Evolutionary conservation across 2,888 invertebrate species (phyloP).

Genomic region (Drosophila seclusa): DNA sequence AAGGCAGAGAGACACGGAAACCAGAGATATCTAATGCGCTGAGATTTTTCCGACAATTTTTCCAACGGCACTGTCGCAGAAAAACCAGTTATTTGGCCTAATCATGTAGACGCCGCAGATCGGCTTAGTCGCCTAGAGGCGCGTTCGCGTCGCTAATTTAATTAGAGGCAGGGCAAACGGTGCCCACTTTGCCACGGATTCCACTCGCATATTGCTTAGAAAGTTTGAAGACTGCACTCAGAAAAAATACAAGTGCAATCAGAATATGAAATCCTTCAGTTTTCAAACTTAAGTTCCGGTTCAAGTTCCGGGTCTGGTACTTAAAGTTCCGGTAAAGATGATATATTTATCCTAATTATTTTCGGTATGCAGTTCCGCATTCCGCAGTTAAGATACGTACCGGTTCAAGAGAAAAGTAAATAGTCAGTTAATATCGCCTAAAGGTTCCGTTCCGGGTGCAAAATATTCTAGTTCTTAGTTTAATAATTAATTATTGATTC

Average conservation of each 20-base stretch:
- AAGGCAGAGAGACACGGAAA: conserved; percentile 1
- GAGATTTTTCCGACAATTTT: conserved; percentile 55
- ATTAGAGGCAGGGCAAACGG: conserved; percentile 64
- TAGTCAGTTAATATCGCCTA: neutral
- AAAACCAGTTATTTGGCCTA: conserved; percentile 68
- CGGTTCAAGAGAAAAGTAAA: neutral
- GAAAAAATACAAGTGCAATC: neutral
- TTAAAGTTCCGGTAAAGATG: neutral
- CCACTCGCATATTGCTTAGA: conserved; percentile 59
- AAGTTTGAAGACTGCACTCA: conserved; percentile 44
- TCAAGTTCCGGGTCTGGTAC: neutral
- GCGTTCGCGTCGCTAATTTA: conserved; percentile 67
- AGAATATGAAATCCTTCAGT: neutral
- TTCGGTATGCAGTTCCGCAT: neutral
- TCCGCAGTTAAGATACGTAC: neutral
- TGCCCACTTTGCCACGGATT: conserved; percentile 43
- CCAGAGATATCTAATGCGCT: conserved; percentile 7
- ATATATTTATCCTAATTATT: neutral
- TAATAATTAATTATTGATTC: neutral
- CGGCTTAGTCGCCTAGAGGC: conserved; percentile 27
- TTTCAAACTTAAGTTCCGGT: neutral
- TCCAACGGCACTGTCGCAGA: conserved; percentile 46
- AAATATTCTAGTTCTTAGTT: neutral
- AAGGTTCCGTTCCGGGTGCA: neutral
- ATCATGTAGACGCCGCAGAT: conserved; percentile 50